phyloP scores from a whole-genome alignment of 2,888 invertebrate genomes.

The Gymnoscelis rufifasciata region DNA sequence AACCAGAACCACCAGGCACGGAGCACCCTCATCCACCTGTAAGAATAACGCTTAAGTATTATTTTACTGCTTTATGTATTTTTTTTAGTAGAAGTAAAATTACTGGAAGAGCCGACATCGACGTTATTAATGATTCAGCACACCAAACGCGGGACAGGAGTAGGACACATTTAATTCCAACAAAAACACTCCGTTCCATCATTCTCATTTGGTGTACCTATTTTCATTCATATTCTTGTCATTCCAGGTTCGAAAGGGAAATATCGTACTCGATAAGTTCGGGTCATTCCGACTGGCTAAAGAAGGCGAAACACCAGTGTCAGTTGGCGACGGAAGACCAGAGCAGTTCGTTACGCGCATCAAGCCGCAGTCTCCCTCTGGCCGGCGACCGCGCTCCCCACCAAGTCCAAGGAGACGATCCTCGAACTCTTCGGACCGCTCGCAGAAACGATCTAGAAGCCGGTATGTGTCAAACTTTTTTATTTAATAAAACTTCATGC shows the following conservation, averaged over 20 bases:
- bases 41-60: no score
- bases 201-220: no score
- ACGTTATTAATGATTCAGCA: no score
- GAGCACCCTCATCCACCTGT: constrained; percentile 62
- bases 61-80: no score
- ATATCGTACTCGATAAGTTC: constrained; percentile 85
- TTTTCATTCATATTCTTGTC: no score
- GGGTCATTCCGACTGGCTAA: constrained; percentile 84
- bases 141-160: no score
- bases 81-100: no score
- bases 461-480: constrained; percentile 39
- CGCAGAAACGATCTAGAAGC: constrained; percentile 63
- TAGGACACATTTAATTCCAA: no score
- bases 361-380: constrained; percentile 63
- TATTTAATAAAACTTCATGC: not conserved
- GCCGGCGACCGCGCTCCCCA: constrained; percentile 64
- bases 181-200: no score
- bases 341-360: constrained; percentile 76
- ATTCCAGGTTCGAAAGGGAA: constrained; percentile 74
- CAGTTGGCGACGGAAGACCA: constrained; percentile 68
- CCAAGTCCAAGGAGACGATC: constrained; percentile 68
- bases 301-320: constrained; percentile 73
- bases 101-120: no score
- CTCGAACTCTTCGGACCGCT: constrained; percentile 61
- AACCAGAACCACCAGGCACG: constrained; percentile 80